Evolutionary conservation across 2,113 vertebrate species (phyloP).

Genomic region (Pseudopodoces humilis): DNA sequence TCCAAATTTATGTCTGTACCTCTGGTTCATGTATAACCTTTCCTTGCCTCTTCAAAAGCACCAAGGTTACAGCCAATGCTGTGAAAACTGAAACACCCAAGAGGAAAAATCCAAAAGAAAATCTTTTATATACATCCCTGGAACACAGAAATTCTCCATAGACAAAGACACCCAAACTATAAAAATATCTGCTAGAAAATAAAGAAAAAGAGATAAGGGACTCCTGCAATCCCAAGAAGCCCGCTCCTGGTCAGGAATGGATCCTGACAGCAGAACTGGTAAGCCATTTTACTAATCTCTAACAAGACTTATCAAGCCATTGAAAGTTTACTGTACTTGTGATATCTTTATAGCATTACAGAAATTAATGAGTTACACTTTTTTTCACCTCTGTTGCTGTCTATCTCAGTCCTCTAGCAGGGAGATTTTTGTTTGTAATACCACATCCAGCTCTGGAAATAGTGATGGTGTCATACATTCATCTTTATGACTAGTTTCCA

Average conservation of each 20-base stretch:
- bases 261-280: not conserved
- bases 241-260: not conserved
- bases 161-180: not conserved
- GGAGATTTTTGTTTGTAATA: not conserved
- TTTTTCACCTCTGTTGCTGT: not conserved
- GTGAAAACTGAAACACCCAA: not conserved
- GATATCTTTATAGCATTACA: not conserved
- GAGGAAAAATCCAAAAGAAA: not conserved
- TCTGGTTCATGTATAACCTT: not conserved
- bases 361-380: not conserved
- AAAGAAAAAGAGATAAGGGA: not conserved
- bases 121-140: rapidly evolving
- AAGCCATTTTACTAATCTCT: not conserved
- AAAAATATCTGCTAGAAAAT: not conserved
- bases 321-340: not conserved
- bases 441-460: rapidly evolving
- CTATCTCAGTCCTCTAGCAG: not conserved
- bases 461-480: not conserved
- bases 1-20: not conserved
- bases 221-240: not conserved
- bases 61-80: not conserved
- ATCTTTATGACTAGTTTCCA: not conserved
- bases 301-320: not conserved
- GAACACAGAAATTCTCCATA: not conserved
- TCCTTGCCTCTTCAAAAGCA: not conserved